A percentile compares a stretch with the other conserved stretches of the same genome.
Evolutionary conservation across 1,140 invertebrate species (phyloP).

Genomic region (Holotrichia oblita): DNA sequence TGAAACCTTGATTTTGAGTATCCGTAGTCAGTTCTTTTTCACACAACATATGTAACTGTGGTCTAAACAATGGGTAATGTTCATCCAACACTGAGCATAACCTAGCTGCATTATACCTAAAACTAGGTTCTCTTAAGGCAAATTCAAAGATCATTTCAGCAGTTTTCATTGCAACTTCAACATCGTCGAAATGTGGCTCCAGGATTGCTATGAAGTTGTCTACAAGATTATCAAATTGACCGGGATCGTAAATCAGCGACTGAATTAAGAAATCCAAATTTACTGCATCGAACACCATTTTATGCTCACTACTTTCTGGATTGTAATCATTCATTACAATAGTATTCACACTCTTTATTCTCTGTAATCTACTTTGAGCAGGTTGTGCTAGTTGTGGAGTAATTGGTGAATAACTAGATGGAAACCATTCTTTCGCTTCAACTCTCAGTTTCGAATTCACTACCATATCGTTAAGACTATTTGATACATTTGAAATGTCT

Average conservation of each 20-base stretch:
- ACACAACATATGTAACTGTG: conserved; percentile 53
- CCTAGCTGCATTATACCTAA: conserved; percentile 57
- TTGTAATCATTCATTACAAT: not conserved
- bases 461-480: conserved; percentile 2
- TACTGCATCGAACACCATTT: conserved; percentile 25
- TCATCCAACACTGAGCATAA: conserved; percentile 56
- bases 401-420: conserved; percentile 20
- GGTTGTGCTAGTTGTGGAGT: not conserved
- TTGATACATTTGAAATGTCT: not conserved
- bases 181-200: conserved; percentile 52
- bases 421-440: conserved; percentile 46
- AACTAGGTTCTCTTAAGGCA: conserved; percentile 55
- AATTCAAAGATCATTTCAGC: conserved; percentile 53
- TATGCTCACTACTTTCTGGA: not conserved
- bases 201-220: conserved; percentile 56
- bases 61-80: conserved; percentile 53
- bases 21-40: conserved; percentile 51
- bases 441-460: conserved; percentile 13
- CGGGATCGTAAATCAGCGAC: conserved; percentile 57
- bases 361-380: conserved; percentile 34
- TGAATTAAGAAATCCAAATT: conserved; percentile 53
- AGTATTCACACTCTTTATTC: conserved; percentile 23
- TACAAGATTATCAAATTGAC: conserved; percentile 57
- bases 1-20: conserved; percentile 53
- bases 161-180: conserved; percentile 48